phyloP scores from a whole-genome alignment of 2,888 invertebrate species.

The Lasioglossum pauxillum region DNA sequence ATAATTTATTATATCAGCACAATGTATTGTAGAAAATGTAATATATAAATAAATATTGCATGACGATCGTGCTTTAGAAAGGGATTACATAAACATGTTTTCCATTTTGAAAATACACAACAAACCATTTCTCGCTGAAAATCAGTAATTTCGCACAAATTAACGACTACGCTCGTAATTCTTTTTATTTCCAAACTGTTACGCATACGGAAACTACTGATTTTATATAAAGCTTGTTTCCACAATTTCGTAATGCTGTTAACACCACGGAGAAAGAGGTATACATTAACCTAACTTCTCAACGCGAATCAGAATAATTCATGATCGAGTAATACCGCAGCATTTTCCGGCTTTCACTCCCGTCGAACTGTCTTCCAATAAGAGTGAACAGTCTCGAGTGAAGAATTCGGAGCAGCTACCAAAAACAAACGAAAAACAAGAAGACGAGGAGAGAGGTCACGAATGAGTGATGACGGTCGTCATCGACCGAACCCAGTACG shows the following conservation, averaged over 20 bases:
- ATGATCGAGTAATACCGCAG: not conserved
- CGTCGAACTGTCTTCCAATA: not conserved
- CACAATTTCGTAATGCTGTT: not conserved
- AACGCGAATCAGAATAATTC: not conserved
- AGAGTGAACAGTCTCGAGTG: not conserved
- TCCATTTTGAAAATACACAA: not conserved
- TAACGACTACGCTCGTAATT: not conserved
- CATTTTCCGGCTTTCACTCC: slow-evolving; percentile 7
- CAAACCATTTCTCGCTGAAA: not conserved
- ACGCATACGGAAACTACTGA: not conserved
- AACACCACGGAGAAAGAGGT: not conserved
- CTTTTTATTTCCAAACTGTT: not conserved
- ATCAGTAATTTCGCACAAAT: not conserved
- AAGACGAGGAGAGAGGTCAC: not conserved
- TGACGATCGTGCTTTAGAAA: not conserved
- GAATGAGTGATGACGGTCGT: not conserved
- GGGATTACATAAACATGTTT: not conserved
- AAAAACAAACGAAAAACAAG: not conserved
- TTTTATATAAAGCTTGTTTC: not conserved
- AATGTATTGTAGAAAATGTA: too few relatives aligned
- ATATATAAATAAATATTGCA: not conserved
- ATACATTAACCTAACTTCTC: not conserved
- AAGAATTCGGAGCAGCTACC: not conserved
- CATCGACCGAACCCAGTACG: not conserved
- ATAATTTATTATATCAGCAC: too few relatives aligned